These are phyloP conservation scores for Sebastes ruberrimus DNA, from an alignment of 2,797 vertebrate genomes.

Conservation along the genomic window DNA sequence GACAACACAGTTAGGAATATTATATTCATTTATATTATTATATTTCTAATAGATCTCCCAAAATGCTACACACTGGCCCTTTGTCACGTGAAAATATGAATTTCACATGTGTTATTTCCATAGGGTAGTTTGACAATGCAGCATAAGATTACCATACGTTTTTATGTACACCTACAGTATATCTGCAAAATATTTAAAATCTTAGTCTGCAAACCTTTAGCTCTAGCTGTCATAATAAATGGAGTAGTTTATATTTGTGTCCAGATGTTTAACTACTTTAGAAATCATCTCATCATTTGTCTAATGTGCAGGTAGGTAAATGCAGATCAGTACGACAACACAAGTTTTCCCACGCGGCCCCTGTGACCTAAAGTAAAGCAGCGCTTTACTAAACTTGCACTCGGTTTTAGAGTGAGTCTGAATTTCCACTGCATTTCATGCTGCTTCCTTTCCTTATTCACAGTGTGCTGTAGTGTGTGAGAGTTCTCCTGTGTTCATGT, in stretches of 20 bases:
- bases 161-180: not conserved
- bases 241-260: not conserved
- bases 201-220: not conserved
- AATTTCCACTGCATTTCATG: slow-evolving; percentile 34
- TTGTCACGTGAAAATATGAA: no score
- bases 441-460: slow-evolving; percentile 51
- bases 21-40: no score
- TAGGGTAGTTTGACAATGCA: not conserved
- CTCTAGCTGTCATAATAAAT: not conserved
- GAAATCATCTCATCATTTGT: not conserved
- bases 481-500: slow-evolving; percentile 25
- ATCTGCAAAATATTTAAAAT: not conserved
- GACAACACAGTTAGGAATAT: no score
- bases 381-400: not conserved
- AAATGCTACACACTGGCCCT: no score
- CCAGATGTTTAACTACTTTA: not conserved
- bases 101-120: not conserved
- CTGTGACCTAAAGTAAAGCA: not conserved
- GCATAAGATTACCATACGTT: not conserved
- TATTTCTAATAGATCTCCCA: no score
- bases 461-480: slow-evolving; percentile 18
- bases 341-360: not conserved
- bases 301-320: not conserved
- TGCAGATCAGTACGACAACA: not conserved
- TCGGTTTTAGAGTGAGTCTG: not conserved